Evolutionary conservation across 2,113 vertebrate genomes (phyloP).

Genomic region (Zingel zingel): DNA sequence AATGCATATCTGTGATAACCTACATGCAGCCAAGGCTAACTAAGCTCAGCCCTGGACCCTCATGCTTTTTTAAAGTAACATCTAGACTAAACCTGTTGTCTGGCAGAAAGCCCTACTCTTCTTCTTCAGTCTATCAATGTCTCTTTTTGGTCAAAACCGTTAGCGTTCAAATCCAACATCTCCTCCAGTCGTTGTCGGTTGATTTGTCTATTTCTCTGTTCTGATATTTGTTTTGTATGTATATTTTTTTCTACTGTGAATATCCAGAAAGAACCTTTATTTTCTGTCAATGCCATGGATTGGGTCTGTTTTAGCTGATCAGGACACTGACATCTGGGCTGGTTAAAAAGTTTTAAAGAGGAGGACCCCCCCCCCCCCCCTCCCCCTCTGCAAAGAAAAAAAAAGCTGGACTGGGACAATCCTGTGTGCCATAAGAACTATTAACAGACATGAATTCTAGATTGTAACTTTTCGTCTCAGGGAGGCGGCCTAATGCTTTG

Average conservation of each 20-base stretch:
- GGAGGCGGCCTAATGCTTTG: constrained; percentile 78
- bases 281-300: constrained; percentile 72
- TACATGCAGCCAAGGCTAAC: constrained; percentile 29
- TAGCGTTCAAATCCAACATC: constrained; percentile 38
- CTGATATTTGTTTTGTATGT: constrained; percentile 53
- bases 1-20: constrained; percentile 47
- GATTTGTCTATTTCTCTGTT: constrained; percentile 58
- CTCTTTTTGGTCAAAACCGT: constrained; percentile 38
- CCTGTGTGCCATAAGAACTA: constrained; percentile 85
- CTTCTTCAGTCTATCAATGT: constrained; percentile 17
- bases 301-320: constrained; percentile 62
- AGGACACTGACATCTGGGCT: constrained; percentile 56
- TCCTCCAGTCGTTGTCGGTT: constrained; percentile 49
- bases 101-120: constrained; percentile 35
- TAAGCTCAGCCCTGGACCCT: constrained; percentile 21
- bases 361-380: too few species aligned
- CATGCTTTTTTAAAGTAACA: constrained; percentile 16
- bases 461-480: constrained; percentile 83
- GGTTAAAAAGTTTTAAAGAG: constrained; percentile 59
- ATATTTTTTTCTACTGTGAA: constrained; percentile 82
- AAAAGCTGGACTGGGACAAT: constrained; percentile 80
- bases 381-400: constrained; percentile 38
- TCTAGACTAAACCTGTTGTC: constrained; percentile 21
- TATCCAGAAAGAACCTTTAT: constrained; percentile 76
- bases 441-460: constrained; percentile 72